Evolutionary conservation across 1,140 invertebrate species (phyloP), one percentile per base, ranked within the genome.

Genomic region (Drosophila saltans): DNA sequence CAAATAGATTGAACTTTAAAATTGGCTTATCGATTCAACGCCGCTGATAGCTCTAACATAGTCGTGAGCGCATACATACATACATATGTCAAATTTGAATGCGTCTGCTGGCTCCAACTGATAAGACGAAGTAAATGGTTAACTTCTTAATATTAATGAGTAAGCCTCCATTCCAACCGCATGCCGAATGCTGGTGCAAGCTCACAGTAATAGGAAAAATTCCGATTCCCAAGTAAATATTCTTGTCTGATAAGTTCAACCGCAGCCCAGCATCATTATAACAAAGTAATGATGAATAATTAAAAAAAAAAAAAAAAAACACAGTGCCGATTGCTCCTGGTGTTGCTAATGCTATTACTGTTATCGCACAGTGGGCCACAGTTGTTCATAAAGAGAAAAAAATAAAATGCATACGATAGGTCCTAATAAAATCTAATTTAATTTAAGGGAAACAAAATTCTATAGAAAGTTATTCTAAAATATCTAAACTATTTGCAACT

Each of bases 211-310:
- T 48, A 2, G 45, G 24, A 48, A 48, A 26, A 8, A 26, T 10
- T 26, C 9, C 21, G 45, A 52, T 52, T 52, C 26, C 21, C 24
- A 52, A 26, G 45, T 52, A 52, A 52, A 52, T 52, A 52, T 26
- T 61, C 30, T 68, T 41, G 2, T 52, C 45, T 26, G 36, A 59
- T 59, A 59, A 39, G 33, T 21, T 21, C 1, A 2, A 55, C 24
- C 24, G 11, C 26, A 55, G 11, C 6, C 11, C 33, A 59, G n/a
- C n/a, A 36, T 26, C 56, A 58, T 16, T 52, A 52, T 52, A 2
- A 59, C 28, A 39, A 59, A 24, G 8, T 59, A 59, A 58, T 58
- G 56, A 58, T 30, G 56, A 59, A 59, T 59, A 39, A 39, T 59
- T 59, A 36, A 10, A n/a, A 36, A 16, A 30, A 6, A 36, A 36